Percentiles rank a stretch among this genome's conserved stretches.
Evolutionary conservation across 2,888 invertebrate genomes (phyloP).

Genomic region (Scotopteryx bipunctaria): DNA sequence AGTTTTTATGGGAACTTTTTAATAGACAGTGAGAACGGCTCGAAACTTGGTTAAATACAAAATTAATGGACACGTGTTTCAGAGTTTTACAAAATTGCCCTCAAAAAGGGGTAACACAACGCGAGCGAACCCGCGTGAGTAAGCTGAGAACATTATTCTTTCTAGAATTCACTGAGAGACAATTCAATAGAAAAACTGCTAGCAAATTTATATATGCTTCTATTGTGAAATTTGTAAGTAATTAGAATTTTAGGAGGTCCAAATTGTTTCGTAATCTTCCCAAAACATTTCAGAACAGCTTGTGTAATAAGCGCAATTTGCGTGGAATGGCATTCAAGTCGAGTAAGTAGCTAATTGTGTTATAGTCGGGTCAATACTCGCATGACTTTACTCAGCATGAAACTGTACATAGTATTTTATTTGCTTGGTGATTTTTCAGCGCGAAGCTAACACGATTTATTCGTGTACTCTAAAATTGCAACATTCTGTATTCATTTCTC

Average conservation of each 20-base stretch:
- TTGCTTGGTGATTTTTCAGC: neutral
- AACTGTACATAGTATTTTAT: neutral
- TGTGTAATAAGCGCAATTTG: constrained; percentile 25
- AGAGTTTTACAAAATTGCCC: no score
- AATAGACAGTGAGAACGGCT: no score
- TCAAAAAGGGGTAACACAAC: no score
- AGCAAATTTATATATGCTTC: neutral
- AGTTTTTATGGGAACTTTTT: no score
- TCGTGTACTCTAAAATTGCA: constrained; percentile 10
- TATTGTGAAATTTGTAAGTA: constrained; percentile 10
- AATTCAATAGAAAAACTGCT: no score
- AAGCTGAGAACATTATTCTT: no score
- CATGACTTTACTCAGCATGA: constrained; percentile 17
- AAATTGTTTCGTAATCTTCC: constrained; percentile 20
- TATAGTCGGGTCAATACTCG: constrained; percentile 47
- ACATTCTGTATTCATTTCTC: constrained; percentile 24
- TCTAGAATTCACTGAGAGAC: no score
- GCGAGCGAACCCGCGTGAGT: no score
- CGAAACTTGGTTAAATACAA: no score
- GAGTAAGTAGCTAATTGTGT: constrained; percentile 45
- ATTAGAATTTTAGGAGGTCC: constrained; percentile 19
- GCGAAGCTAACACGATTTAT: neutral
- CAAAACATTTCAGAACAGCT: constrained; percentile 22
- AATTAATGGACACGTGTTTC: neutral
- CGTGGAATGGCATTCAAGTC: constrained; percentile 26